Evolutionary conservation across 1,140 invertebrate genomes (phyloP), one percentile per base, ranked within the genome.

Genomic region (Rhynchophorus ferrugineus): DNA sequence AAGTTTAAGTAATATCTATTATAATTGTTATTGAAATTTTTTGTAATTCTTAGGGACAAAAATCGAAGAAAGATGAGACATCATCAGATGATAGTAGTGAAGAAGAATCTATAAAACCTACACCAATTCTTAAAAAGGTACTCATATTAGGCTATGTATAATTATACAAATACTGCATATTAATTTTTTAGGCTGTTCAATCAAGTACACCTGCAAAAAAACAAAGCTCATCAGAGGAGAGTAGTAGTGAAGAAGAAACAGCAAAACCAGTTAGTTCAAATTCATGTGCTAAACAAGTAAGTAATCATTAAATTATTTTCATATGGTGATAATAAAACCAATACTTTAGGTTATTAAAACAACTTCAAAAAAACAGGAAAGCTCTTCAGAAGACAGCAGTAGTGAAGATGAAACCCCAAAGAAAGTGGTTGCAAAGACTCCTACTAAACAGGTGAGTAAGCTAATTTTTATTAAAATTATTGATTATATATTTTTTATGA

Each of bases 191-290:
- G n/a, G 17, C 17, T 13, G 37, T 5, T 6, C 3, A 57, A 43
- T 39, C 36, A 29, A 36, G 14, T 17, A 22, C 11, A 29, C 11
- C 9, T 14, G 39, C 56, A 54, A 67, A 66, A 42, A 47, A 61
- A 44, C 56, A 65, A 18, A 62, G 59, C 21, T 61, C 57, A 36
- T 61, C 60, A 45, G 63, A 65, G 5, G 66, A 69, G 3, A 59
- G 61, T 52, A 50, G 47, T 38, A 37, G 33, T 50, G 56, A 57
- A 43, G 52, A 58, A 19, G 51, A 55, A 50, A 21, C 34, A 3
- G 42, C 54, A 42, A 59, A 63, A 29, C 5, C 39, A 29, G 14
- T 44, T 19, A 41, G 9, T 19, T 34, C 38, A 33, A 41, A 22
- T 2, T 16, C 24, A 29, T n/a, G 24, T 11, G 11, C 11, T 29